Percentiles rank a stretch among this genome's conserved stretches.
These are phyloP conservation scores for Megalurothrips usitatus DNA, from an alignment of 2,888 invertebrate genomes.

Conservation along the genomic window DNA sequence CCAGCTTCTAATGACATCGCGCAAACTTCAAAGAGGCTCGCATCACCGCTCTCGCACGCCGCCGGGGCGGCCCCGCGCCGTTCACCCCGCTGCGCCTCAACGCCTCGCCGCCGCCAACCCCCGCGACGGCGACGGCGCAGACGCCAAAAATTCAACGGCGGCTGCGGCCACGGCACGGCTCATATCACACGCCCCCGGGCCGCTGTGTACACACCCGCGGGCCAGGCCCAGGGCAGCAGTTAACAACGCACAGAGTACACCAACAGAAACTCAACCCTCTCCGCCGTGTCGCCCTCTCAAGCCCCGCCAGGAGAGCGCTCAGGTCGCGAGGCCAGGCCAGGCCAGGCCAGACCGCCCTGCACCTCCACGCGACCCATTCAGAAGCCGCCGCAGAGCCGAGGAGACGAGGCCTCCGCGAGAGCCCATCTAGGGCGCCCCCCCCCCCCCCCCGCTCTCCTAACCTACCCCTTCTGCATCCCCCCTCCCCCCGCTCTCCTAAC, in stretches of 20 bases:
- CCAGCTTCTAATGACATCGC: not conserved
- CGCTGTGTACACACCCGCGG: no score
- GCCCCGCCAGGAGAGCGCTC: no score
- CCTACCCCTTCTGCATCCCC: no score
- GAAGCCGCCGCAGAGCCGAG: no score
- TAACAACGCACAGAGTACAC: no score
- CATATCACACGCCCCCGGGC: not conserved
- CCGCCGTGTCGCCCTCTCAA: no score
- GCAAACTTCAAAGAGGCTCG: not conserved
- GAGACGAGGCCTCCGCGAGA: no score
- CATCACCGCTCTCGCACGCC: not conserved
- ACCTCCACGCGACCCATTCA: not conserved
- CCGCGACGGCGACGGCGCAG: not conserved
- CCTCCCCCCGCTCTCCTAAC: not conserved
- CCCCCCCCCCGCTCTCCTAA: no score
- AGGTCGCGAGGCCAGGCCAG: not conserved
- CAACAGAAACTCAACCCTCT: no score
- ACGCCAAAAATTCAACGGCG: not conserved
- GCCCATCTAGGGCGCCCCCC: no score
- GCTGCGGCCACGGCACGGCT: not conserved
- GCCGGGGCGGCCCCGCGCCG: not conserved
- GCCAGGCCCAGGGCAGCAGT: no score
- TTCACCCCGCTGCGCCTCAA: not conserved
- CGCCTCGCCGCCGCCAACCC: not conserved
- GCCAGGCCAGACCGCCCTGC: not conserved